Evolutionary conservation across 2,113 vertebrate genomes (phyloP), one percentile per base, ranked within the genome.

Genomic region (Bubo bubo): DNA sequence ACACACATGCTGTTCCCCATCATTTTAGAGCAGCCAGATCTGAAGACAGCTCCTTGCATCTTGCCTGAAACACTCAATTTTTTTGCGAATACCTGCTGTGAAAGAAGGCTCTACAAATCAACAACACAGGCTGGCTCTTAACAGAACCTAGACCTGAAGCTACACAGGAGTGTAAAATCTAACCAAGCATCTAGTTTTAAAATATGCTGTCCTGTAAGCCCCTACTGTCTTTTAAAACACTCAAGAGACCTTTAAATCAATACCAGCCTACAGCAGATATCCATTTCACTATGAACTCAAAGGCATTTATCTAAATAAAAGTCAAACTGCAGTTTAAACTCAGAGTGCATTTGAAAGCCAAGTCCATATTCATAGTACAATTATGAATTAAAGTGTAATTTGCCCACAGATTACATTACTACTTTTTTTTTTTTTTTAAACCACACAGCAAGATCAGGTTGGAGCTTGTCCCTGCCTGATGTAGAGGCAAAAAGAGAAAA

Each of bases 231-330:
- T 96, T 97, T 95, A 98, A 95, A 98, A 95, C 89, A 95, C 97
- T 93, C 97, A 56, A 91, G 98, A 98, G 97, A 98, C 97, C 75
- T 91, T 89, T 63, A 96, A 97, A 98, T 99, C 98, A 98, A 99
- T 99, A 98, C 92, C 96, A 98, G 94, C 96, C 97, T 98, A 97
- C 89, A 97, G 96, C 79, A 96, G 96, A 97, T 94, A 97, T 97
- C 97, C 98, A 97, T 98, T 98, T 97, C 96, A 96, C 96, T 96
- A 96, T 94, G 88, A 98, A 97, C 97, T 97, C 96, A 93, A 94
- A 98, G 96, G 98, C 97, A 98, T 98, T 98, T 96, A 98, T 99
- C 98, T 98, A 98, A 98, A 98, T 98, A 97, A 98, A 98, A 98
- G 98, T 98, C 98, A 98, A 98, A 98, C 98, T 98, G 97, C 97